Percentiles rank a stretch among this genome's conserved stretches.
These are phyloP conservation scores for Orientallactaga sibirica DNA, from an alignment of 2,797 vertebrate species.

Conservation along the genomic window DNA sequence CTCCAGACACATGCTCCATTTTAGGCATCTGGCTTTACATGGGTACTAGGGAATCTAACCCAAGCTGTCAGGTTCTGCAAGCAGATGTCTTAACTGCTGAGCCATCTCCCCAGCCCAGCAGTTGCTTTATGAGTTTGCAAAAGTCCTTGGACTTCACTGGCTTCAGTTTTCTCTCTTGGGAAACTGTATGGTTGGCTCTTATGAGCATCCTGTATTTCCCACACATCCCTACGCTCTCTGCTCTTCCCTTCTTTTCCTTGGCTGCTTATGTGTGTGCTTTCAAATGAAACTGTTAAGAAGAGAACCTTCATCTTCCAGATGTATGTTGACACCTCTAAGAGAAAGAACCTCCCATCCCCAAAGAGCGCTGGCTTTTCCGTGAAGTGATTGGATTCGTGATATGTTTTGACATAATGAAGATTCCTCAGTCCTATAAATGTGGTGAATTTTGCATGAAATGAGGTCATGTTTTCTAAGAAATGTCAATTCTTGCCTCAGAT, in stretches of 20 bases:
- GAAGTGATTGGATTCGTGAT: background rate
- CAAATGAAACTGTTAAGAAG: background rate
- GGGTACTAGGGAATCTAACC: too few species aligned
- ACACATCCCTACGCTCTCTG: background rate
- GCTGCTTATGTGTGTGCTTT: background rate
- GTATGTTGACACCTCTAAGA: background rate
- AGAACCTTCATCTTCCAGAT: background rate
- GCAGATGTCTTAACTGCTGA: too few species aligned
- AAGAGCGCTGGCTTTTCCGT: background rate
- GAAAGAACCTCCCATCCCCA: background rate
- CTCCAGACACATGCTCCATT: too few species aligned
- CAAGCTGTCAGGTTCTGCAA: too few species aligned
- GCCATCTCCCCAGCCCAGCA: background rate
- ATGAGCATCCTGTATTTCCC: background rate
- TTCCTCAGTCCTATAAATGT: background rate
- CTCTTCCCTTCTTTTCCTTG: background rate
- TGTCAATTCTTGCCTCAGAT: background rate
- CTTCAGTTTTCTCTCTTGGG: background rate
- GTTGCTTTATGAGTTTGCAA: background rate
- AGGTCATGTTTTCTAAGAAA: background rate
- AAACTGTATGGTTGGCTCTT: background rate
- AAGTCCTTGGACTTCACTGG: background rate
- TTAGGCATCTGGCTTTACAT: too few species aligned
- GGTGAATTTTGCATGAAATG: background rate
- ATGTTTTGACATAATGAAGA: background rate